These are phyloP conservation scores for Lacanobia wlatinum DNA, from an alignment of 2,888 invertebrate genomes.

Conservation along the genomic window DNA sequence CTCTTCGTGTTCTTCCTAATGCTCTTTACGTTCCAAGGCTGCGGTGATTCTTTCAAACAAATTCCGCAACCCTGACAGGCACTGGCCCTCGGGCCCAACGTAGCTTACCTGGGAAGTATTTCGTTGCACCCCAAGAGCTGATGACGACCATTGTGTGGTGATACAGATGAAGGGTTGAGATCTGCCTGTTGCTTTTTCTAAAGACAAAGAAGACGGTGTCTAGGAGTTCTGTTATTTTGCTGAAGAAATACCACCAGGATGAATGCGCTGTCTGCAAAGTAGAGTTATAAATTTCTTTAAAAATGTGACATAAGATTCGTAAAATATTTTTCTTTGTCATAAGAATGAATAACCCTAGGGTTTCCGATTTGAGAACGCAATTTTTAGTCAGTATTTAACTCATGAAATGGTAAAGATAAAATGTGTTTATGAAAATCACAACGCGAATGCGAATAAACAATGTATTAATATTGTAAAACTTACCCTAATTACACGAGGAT, in stretches of 20 bases:
- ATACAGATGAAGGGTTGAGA: slow-evolving; percentile 96
- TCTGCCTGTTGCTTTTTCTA: slow-evolving; percentile 96
- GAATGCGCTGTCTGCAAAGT: slow-evolving; percentile 42
- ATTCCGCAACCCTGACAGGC: too few species aligned
- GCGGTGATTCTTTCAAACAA: too few species aligned
- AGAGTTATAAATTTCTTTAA: neutral
- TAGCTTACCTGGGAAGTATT: slow-evolving; percentile 91
- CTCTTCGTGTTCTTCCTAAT: too few species aligned
- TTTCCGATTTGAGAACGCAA: too few species aligned
- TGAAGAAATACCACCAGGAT: slow-evolving; percentile 93
- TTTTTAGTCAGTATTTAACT: too few species aligned
- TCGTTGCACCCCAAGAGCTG: slow-evolving; percentile 93
- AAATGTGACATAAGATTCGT: neutral
- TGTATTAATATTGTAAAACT: slow-evolving; percentile 2
- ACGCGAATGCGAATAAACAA: too few species aligned
- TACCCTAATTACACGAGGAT: slow-evolving; percentile 38
- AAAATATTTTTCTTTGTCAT: too few species aligned
- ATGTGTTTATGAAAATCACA: too few species aligned
- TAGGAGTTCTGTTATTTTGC: slow-evolving; percentile 93
- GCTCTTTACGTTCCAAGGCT: too few species aligned
- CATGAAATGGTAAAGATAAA: too few species aligned
- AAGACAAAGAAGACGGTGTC: slow-evolving; percentile 97
- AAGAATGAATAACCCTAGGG: too few species aligned
- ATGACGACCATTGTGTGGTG: slow-evolving; percentile 95
- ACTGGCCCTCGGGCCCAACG: neutral